phyloP scores from a whole-genome alignment of 92 coral and sea anemone genomes.

The Paramuricea clavata region DNA sequence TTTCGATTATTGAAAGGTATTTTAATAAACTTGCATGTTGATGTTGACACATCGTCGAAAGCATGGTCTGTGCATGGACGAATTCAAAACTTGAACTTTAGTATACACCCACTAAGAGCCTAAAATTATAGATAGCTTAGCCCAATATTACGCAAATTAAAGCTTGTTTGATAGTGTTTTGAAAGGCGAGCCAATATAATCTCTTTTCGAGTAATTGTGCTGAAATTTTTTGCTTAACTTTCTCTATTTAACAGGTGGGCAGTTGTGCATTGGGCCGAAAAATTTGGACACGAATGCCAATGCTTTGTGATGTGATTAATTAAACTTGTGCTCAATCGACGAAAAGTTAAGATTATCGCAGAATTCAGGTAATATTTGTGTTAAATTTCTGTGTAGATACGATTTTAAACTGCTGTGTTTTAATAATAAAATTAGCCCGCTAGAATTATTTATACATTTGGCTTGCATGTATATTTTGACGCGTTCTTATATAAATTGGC shows the following conservation, averaged over 20 bases:
- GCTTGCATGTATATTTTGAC: not conserved
- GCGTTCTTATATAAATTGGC: not conserved
- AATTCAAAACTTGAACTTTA: too few relatives aligned
- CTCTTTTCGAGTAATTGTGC: not conserved
- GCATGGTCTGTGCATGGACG: too few relatives aligned
- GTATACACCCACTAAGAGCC: too few relatives aligned
- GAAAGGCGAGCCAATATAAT: not conserved
- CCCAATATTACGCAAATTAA: not conserved
- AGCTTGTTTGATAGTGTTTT: not conserved
- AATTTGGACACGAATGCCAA: too few relatives aligned
- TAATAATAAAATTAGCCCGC: not conserved
- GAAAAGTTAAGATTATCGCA: not conserved
- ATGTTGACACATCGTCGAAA: too few relatives aligned
- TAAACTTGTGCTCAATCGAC: not conserved
- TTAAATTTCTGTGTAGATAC: not conserved
- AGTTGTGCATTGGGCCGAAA: too few relatives aligned
- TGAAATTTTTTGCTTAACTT: not conserved
- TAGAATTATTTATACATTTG: not conserved
- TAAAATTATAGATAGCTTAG: not conserved
- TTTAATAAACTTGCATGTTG: too few relatives aligned
- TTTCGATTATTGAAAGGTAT: too few relatives aligned
- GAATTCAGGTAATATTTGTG: not conserved
- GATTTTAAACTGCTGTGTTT: not conserved
- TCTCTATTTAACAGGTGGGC: not conserved
- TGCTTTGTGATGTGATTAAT: not conserved